Percentiles rank a stretch among this genome's conserved stretches.
Conservation (phyloP, 2,888 invertebrate species). For the Xestia c-nigrum region DNA sequence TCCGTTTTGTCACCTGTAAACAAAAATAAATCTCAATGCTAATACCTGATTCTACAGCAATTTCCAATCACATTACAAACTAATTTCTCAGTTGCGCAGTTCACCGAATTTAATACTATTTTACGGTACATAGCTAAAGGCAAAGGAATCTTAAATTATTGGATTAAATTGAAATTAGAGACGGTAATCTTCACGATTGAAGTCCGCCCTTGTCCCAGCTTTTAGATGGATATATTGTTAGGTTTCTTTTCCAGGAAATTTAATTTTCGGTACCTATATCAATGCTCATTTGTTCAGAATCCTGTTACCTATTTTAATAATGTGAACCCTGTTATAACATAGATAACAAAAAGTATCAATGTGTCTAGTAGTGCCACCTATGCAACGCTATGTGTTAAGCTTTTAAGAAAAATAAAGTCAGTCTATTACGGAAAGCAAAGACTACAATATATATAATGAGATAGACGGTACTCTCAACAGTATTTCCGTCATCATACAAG, state of each 20-base stretch:
- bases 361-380: no score
- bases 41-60: conserved; percentile 17
- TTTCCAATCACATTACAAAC: conserved; percentile 46
- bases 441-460: no score
- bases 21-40: conserved; percentile 9
- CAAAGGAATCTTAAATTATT: conserved; percentile 60
- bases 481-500: no score
- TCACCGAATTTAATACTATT: conserved; percentile 56
- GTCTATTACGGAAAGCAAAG: no score
- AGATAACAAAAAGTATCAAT: no score
- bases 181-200: conserved; percentile 61
- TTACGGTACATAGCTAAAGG: conserved; percentile 49
- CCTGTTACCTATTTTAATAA: no score
- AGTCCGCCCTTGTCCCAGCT: conserved; percentile 50
- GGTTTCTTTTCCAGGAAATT: conserved; percentile 26
- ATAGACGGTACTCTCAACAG: no score
- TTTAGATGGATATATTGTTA: conserved; percentile 47
- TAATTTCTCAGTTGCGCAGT: conserved; percentile 48
- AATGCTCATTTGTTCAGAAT: conserved; percentile 6
- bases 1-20: conserved; percentile 1
- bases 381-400: no score
- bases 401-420: no score
- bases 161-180: conserved; percentile 63
- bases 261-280: conserved; percentile 23
- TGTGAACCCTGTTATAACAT: no score